These are phyloP conservation scores for Elgonia sp. DNA, from an alignment of 2,888 invertebrate species.

Conservation along the genomic window DNA sequence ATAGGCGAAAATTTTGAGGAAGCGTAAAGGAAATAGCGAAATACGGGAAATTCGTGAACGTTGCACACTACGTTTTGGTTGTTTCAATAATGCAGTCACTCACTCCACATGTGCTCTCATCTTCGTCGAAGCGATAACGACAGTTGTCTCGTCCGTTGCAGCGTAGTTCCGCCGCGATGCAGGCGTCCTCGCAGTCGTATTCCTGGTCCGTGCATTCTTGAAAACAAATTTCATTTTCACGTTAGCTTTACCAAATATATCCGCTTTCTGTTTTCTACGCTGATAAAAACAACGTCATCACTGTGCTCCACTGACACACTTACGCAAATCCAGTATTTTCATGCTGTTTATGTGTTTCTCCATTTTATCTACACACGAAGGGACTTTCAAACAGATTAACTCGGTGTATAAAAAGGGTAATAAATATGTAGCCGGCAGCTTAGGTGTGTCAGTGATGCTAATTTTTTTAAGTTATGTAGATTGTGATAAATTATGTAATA, in stretches of 20 bases:
- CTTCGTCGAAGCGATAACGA: conserved; percentile 94
- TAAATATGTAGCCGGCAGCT: no score
- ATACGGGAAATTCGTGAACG: conserved; percentile 55
- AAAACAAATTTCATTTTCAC: conserved; percentile 61
- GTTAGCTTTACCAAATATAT: conserved; percentile 21
- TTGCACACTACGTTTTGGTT: conserved; percentile 35
- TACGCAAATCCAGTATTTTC: no score
- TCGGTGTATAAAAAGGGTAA: no score
- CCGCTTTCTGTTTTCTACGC: conserved; percentile 1
- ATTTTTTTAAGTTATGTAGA: no score
- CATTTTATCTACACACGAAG: no score
- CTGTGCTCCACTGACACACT: background rate
- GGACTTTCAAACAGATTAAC: no score
- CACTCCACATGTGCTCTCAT: conserved; percentile 87
- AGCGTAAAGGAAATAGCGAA: conserved; percentile 63
- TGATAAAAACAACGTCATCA: conserved; percentile 1
- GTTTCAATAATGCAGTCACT: conserved; percentile 80
- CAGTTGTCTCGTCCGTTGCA: conserved; percentile 94
- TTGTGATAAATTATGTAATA: no score
- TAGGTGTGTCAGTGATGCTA: no score
- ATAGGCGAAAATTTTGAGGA: conserved; percentile 61
- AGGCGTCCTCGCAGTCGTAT: conserved; percentile 95
- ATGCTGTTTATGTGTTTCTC: no score
- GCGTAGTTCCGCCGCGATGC: conserved; percentile 90
- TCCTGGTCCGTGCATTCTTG: conserved; percentile 89